Evolutionary conservation across 2,888 invertebrate species (phyloP), one percentile per base, ranked within the genome.

Genomic region (Tillus elongatus): DNA sequence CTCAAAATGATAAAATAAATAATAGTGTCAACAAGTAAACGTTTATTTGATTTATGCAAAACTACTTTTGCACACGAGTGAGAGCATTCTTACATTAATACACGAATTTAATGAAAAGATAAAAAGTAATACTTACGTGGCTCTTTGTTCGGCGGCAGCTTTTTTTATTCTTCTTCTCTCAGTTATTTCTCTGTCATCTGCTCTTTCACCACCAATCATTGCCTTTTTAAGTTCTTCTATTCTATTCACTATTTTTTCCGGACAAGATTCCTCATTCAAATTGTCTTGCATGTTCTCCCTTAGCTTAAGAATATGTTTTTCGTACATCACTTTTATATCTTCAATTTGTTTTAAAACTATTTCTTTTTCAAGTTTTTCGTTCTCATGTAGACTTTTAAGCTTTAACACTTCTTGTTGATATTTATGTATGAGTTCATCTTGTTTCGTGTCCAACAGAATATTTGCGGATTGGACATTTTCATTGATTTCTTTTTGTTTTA

Each of bases 151-250:
- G 0, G 84, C 83, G 33, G 79, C 77, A 41, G 72, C 64, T 60
- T 80, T 79, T 53, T 79, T 79, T 51, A 72, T 73, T 50, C 73
- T 71, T 30, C 82, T 64, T 45, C 74, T 73, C 53, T 84, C 82
- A 42, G 79, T 81, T 16, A 84, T 58, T 49, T 80, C 80, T 26
- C 70, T 67, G 60, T 88, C 85, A 54, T 81, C 70, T 0, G 76
- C 79, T 47, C 77, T 72, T 54, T 88, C 87, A 0, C 87, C 87
- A 2, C 87, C 87, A 27, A 89, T 83, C 69, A 89, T 74, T 35
- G 78, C 75, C 30, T 78, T 73, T 56, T 88, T 79, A 12, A 88
- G 68, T 40, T 73, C 71, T 55, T 59, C 58, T 4, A 65, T 63
- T 34, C 65, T 54, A 24, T 54, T 59, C 8, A 70, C 40, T 6